A percentile compares a stretch with the other conserved stretches of the same genome.
phyloP scores from a whole-genome alignment of 2,797 vertebrate species.

The Bufotes viridis region DNA sequence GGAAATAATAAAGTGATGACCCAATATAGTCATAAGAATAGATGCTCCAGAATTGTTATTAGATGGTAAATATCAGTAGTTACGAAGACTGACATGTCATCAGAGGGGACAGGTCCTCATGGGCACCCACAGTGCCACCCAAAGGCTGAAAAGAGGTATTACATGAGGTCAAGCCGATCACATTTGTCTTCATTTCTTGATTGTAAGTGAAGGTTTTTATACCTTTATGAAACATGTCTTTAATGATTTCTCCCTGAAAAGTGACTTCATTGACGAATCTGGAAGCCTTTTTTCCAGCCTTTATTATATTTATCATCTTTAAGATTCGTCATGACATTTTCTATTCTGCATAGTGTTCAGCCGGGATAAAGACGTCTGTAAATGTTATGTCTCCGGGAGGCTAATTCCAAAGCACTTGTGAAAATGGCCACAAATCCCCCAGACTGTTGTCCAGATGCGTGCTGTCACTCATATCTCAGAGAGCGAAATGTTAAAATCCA shows the following conservation, averaged over 20 bases:
- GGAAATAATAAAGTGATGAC: too few relatives aligned
- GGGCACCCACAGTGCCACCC: too few relatives aligned
- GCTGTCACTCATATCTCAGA: too few relatives aligned
- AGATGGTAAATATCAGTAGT: too few relatives aligned
- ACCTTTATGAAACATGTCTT: neutral
- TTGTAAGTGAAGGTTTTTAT: neutral
- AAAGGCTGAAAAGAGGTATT: too few relatives aligned
- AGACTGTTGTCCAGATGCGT: neutral
- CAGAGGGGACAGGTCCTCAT: too few relatives aligned
- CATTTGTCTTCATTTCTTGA: neutral
- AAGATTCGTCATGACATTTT: constrained; percentile 7
- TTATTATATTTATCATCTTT: neutral
- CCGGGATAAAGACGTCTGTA: neutral
- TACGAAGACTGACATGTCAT: too few relatives aligned
- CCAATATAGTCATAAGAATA: too few relatives aligned
- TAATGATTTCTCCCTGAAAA: neutral
- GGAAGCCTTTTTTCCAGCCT: neutral
- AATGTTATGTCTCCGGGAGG: constrained; percentile 18
- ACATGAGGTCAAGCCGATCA: too few relatives aligned
- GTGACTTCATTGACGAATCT: too few relatives aligned
- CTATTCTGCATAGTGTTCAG: constrained; percentile 20
- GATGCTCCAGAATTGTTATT: too few relatives aligned
- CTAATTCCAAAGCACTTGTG: neutral
- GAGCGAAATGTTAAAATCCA: neutral
- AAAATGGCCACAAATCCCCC: neutral